Percentiles rank a stretch among this genome's conserved stretches.
These are phyloP conservation scores for Morone saxatilis DNA, from an alignment of 2,113 vertebrate species.

Conservation along the genomic window DNA sequence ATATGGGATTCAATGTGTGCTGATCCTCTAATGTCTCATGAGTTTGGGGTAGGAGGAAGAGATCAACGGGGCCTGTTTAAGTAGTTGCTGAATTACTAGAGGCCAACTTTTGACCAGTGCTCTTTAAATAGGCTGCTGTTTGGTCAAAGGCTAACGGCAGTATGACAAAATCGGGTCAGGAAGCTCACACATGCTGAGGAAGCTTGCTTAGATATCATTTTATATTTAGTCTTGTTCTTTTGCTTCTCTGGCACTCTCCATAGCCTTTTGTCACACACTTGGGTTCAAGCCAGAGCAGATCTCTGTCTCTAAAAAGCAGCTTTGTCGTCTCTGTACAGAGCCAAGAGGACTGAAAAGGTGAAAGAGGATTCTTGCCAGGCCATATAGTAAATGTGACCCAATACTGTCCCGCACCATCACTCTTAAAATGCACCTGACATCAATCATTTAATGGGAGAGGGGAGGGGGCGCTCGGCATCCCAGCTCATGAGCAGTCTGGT, in stretches of 20 bases:
- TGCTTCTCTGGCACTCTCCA: background rate
- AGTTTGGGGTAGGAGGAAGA: background rate
- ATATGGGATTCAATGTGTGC: background rate
- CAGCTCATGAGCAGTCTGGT: constrained; percentile 25
- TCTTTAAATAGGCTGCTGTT: constrained; percentile 41
- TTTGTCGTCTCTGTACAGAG: constrained; percentile 4
- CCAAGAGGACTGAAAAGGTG: constrained; percentile 22
- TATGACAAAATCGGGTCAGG: constrained; percentile 32
- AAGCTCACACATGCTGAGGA: constrained; percentile 8
- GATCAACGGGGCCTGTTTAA: constrained; percentile 2
- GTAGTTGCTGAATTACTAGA: constrained; percentile 2
- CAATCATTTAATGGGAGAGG: constrained; percentile 65
- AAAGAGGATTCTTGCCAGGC: constrained; percentile 52
- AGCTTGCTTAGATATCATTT: constrained; percentile 15
- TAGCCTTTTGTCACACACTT: constrained; percentile 9
- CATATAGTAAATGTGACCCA: constrained; percentile 48
- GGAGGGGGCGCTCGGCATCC: background rate
- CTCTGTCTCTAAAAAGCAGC: constrained; percentile 7
- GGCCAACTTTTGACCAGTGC: constrained; percentile 33
- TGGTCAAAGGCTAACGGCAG: constrained; percentile 38
- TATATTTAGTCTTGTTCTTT: constrained; percentile 3
- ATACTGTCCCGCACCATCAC: constrained; percentile 33
- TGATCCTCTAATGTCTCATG: constrained; percentile 15
- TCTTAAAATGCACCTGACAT: constrained; percentile 57
- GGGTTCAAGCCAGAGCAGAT: constrained; percentile 23